Percentiles rank a stretch among this genome's conserved stretches.
phyloP scores from a whole-genome alignment of 2,888 invertebrate species.

The Punctoribates punctum region DNA sequence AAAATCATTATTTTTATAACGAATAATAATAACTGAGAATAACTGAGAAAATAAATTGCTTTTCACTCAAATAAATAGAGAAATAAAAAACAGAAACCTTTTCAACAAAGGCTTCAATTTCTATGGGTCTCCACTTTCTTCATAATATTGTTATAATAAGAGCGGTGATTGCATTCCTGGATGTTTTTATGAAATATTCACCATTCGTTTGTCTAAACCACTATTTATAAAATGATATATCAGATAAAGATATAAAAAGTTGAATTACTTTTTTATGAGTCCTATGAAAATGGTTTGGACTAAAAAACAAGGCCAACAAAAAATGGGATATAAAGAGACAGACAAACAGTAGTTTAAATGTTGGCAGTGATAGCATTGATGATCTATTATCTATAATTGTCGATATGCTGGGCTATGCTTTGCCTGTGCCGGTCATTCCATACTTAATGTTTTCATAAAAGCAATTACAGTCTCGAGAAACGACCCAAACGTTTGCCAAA shows the following conservation, averaged over 20 bases:
- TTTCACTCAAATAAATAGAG: not conserved
- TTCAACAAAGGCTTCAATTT: slow-evolving; percentile 10
- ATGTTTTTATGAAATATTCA: slow-evolving; percentile 19
- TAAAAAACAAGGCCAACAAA: slow-evolving; percentile 12
- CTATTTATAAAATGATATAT: slow-evolving; percentile 17
- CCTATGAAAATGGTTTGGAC: slow-evolving; percentile 2
- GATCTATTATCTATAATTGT: slow-evolving; percentile 13
- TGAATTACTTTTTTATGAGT: slow-evolving; percentile 15
- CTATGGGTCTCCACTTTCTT: not conserved
- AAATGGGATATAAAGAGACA: not conserved
- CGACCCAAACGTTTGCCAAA: not conserved
- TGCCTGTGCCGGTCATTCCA: not conserved
- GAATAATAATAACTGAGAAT: not conserved
- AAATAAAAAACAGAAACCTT: not conserved
- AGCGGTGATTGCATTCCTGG: slow-evolving; percentile 1
- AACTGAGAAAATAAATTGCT: not conserved
- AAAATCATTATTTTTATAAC: not conserved
- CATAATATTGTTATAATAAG: not conserved
- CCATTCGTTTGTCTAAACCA: not conserved
- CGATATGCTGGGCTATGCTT: not conserved
- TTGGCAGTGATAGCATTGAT: not conserved
- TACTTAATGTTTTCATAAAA: slow-evolving; percentile 4
- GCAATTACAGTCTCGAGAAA: not conserved
- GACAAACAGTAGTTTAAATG: not conserved
- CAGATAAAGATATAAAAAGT: slow-evolving; percentile 11